Evolutionary conservation across 2,113 vertebrate species (phyloP).

Genomic region (Pseudopodoces humilis): DNA sequence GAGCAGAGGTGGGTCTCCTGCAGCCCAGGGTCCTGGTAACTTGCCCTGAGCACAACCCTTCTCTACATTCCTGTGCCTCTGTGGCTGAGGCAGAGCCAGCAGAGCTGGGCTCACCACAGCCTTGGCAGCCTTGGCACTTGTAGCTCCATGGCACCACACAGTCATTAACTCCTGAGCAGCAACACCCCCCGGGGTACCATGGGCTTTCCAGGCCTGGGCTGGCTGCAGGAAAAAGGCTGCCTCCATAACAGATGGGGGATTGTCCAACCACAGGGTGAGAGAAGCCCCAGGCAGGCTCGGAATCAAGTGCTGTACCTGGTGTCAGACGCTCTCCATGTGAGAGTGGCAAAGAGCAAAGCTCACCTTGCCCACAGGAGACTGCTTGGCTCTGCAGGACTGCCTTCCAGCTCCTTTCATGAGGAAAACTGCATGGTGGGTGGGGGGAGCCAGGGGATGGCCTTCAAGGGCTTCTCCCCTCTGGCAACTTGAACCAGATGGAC

Average conservation of each 20-base stretch:
- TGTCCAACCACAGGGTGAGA: accelerated
- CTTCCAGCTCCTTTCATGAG: neutral
- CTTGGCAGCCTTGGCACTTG: neutral
- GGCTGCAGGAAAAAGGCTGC: neutral
- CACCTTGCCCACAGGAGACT: neutral
- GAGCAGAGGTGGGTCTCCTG: conserved; percentile 88
- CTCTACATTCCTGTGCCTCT: neutral
- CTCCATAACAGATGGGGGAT: accelerated
- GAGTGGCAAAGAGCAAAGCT: neutral
- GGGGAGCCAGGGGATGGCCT: neutral
- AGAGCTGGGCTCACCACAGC: neutral
- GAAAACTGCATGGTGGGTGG: neutral
- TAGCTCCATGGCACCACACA: neutral
- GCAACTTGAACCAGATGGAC: neutral
- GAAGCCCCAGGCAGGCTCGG: neutral
- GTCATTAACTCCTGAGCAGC: neutral
- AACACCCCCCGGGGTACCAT: neutral
- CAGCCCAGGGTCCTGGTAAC: neutral
- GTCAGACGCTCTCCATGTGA: neutral
- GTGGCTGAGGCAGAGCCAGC: neutral
- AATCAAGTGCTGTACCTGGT: neutral
- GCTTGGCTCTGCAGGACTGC: neutral
- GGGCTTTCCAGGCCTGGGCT: neutral
- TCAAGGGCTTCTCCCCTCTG: neutral
- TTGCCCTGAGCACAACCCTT: neutral